These are phyloP conservation scores for Progne subis DNA, from an alignment of 2,113 vertebrate genomes.

Conservation along the genomic window DNA sequence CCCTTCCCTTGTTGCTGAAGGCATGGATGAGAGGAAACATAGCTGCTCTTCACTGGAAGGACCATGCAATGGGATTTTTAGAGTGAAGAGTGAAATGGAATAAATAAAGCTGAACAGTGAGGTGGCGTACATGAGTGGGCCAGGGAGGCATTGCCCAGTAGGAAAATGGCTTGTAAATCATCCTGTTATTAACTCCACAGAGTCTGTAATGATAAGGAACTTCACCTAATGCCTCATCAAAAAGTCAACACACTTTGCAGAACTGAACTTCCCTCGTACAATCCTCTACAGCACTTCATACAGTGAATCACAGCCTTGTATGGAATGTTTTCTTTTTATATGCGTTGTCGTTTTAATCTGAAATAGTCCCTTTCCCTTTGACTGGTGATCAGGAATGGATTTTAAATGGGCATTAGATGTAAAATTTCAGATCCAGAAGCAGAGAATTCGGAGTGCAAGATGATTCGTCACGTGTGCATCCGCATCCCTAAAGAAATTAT, in stretches of 20 bases:
- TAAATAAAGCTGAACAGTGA: background rate
- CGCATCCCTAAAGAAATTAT: background rate
- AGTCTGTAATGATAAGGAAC: background rate
- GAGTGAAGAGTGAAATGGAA: background rate
- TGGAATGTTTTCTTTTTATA: background rate
- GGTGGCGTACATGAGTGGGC: background rate
- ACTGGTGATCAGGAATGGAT: background rate
- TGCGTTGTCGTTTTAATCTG: background rate
- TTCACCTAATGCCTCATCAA: background rate
- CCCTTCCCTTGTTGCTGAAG: background rate
- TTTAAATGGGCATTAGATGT: background rate
- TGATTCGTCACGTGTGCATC: accelerated
- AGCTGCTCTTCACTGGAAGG: background rate
- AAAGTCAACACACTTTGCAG: background rate
- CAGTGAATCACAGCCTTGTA: background rate
- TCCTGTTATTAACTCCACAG: background rate
- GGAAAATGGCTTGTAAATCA: background rate
- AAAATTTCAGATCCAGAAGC: background rate
- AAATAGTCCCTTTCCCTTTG: background rate
- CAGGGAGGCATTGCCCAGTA: background rate
- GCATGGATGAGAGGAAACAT: background rate
- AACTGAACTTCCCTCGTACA: background rate
- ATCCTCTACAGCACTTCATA: background rate
- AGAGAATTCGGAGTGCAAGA: background rate
- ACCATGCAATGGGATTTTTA: background rate